Conservation (phyloP, 2,888 invertebrate genomes). For the Pristionchus mayeri region DNA sequence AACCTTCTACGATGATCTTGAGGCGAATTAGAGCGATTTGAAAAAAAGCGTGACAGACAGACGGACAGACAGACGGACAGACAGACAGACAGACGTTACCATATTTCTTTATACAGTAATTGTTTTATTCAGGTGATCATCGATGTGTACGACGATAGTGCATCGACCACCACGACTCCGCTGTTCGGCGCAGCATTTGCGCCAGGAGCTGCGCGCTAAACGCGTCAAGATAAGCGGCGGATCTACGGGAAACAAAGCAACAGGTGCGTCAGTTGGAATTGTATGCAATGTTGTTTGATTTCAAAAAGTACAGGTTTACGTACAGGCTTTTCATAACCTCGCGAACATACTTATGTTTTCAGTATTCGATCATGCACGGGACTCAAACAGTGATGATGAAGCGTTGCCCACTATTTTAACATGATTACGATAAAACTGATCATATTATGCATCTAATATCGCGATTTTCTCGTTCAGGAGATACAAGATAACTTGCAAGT, state of each 20-base stretch:
- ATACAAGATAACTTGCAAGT: too few species aligned
- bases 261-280: neutral
- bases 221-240: neutral
- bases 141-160: neutral
- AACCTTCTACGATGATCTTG: too few species aligned
- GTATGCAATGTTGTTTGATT: neutral
- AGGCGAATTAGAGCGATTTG: too few species aligned
- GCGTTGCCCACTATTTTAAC: too few species aligned
- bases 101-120: neutral
- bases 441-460: too few species aligned
- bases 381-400: neutral
- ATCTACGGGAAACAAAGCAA: neutral
- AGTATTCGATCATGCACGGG: slow-evolving; percentile 17
- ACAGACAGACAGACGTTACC: too few species aligned
- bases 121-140: slow-evolving; percentile 1
- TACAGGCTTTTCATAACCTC: too few species aligned
- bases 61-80: too few species aligned
- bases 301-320: neutral
- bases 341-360: neutral
- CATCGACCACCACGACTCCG: neutral
- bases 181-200: neutral
- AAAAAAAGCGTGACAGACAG: too few species aligned
- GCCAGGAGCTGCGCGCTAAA: neutral
- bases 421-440: too few species aligned
- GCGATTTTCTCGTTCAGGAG: too few species aligned